Percentiles rank a stretch among this genome's conserved stretches.
Evolutionary conservation across 1,140 invertebrate species (phyloP).

Genomic region (Thalassaphorura encarpata): DNA sequence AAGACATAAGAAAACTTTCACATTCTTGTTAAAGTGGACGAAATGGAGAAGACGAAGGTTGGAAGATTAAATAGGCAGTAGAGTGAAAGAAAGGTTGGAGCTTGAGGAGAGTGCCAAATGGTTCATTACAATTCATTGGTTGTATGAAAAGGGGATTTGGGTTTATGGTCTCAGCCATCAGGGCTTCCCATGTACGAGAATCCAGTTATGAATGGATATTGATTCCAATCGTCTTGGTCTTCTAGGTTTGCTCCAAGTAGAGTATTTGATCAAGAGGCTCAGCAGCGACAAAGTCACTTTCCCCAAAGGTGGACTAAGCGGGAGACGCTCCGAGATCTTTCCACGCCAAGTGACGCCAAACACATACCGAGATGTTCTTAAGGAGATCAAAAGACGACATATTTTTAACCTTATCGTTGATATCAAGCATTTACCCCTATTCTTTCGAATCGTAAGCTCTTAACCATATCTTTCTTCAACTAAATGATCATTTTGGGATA

Average conservation of each 20-base stretch:
- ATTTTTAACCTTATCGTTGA: conserved; percentile 77
- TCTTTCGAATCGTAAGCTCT: conserved; percentile 70
- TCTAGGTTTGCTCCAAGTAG: conserved; percentile 76
- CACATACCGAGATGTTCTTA: conserved; percentile 65
- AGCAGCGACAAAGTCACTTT: conserved; percentile 38
- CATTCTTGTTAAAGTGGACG: too few species aligned
- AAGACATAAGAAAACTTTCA: too few species aligned
- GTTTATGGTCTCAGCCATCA: not conserved
- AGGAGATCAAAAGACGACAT: conserved; percentile 66
- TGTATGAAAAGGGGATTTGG: not conserved
- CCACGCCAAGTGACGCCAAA: conserved; percentile 62
- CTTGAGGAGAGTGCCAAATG: too few species aligned
- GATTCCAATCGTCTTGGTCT: too few species aligned
- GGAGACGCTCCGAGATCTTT: conserved; percentile 56
- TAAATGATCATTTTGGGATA: not conserved
- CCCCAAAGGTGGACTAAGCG: conserved; percentile 40
- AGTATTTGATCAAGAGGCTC: conserved; percentile 66
- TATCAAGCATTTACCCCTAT: conserved; percentile 59
- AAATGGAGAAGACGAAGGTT: too few species aligned
- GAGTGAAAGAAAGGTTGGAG: too few species aligned
- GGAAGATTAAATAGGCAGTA: too few species aligned
- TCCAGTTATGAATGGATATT: too few species aligned
- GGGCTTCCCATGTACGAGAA: too few species aligned
- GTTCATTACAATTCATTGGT: conserved; percentile 22
- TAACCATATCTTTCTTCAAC: not conserved